Evolutionary conservation across 2,797 vertebrate genomes (phyloP).

Genomic region (Hylomyscus alleni): DNA sequence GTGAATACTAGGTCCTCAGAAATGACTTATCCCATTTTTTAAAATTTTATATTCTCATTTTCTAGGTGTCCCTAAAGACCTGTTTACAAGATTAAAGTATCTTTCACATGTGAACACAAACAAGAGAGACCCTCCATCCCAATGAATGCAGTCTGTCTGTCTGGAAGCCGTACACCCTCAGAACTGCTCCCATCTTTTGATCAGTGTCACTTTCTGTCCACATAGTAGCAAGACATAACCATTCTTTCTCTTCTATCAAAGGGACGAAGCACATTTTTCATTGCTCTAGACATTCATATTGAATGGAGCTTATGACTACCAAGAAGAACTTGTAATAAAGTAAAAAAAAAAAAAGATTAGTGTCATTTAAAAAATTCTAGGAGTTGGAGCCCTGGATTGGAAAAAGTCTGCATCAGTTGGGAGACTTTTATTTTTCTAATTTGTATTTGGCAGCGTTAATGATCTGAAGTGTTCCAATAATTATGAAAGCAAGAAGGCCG

Average conservation of each 20-base stretch:
- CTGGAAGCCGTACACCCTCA: fast-evolving
- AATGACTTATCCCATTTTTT: no score
- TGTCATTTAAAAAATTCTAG: conserved; percentile 36
- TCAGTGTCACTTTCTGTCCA: neutral
- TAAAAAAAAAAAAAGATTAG: conserved; percentile 6
- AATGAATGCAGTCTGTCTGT: no score
- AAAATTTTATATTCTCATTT: neutral
- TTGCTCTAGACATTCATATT: neutral
- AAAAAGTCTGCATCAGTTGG: neutral
- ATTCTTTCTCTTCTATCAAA: neutral
- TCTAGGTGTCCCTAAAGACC: neutral
- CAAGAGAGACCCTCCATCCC: neutral
- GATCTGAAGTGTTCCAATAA: conserved; percentile 58
- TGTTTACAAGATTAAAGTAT: neutral
- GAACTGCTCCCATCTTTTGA: neutral
- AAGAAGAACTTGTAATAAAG: conserved; percentile 2
- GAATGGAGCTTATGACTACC: neutral
- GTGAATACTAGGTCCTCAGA: fast-evolving
- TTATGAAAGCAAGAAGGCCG: conserved; percentile 37
- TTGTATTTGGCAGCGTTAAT: conserved; percentile 64
- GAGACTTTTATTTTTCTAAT: conserved; percentile 60
- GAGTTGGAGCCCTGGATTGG: neutral
- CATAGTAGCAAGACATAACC: neutral
- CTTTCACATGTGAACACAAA: neutral
- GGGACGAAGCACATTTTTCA: neutral